These are phyloP conservation scores for Pantherophis guttatus DNA, from an alignment of 2,113 vertebrate species.

Conservation along the genomic window DNA sequence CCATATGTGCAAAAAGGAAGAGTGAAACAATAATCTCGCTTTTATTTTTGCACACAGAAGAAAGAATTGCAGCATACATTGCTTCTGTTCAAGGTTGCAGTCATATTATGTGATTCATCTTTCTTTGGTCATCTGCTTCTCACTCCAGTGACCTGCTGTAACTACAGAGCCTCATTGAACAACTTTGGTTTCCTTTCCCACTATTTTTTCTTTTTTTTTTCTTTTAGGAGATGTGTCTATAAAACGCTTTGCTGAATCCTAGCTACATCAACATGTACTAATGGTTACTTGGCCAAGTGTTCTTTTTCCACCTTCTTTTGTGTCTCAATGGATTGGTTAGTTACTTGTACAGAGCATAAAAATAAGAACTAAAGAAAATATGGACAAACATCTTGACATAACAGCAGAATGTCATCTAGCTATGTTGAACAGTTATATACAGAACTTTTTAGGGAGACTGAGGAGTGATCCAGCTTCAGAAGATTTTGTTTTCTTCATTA, in stretches of 20 bases:
- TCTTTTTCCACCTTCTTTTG: neutral
- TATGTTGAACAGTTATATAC: neutral
- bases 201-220: neutral
- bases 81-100: neutral
- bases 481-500: neutral
- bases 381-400: neutral
- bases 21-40: neutral
- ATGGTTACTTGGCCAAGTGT: neutral
- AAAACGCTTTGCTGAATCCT: neutral
- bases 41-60: neutral
- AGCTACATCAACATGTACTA: neutral
- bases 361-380: neutral
- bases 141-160: neutral
- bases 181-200: neutral
- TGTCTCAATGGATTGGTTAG: neutral
- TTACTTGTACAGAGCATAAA: neutral
- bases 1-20: neutral
- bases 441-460: neutral
- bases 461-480: neutral
- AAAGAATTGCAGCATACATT: neutral
- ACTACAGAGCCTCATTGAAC: neutral
- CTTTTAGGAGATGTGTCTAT: neutral
- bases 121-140: neutral
- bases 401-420: neutral
- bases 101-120: neutral